Evolutionary conservation across 2,797 vertebrate genomes (phyloP), one percentile per base, ranked within the genome.

Genomic region (Pseudomugil tenellus): DNA sequence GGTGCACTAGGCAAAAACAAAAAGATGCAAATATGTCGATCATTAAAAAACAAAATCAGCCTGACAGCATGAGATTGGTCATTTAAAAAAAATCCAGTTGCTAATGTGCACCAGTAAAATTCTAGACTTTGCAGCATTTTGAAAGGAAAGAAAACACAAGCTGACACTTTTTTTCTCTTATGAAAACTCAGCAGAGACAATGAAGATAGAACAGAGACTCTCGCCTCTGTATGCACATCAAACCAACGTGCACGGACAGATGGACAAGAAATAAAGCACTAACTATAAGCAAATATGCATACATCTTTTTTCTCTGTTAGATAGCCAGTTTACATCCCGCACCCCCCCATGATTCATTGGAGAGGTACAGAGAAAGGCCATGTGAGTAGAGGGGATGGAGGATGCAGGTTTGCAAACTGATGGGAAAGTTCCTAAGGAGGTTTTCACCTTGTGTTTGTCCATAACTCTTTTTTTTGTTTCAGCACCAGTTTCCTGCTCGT

Each of bases 1-100:
- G 84, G 77, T 87, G 87, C 77, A 89, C 81, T 84, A 77, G 69
- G 73, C 80, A 72, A 85, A 93, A 88, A 68, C 14, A 79, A 86
- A 58, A 74, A 80, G 69, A 87, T 74, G 83, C 71, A 76, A 84
- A 91, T 16, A 52, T 74, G 78, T 79, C 23, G 72, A 63, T 72
- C n/a, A 58, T 81, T 65, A 71, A 70, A 88, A 77, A 64, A 41
- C 39, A 16, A 41, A 41, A 41, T 16, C 39, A 41, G 37, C 37
- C 37, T 39, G 37, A 81, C 63, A 76, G 49, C 62, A 75, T 19
- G 68, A 78, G 76, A 74, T 72, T 54, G 58, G 64, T 74, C 52
- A 13, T 67, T 21, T 68, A 68, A 68, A 67, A 69, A 32, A 86
- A 75, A 70, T 54, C 37, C 31, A 56, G 48, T 46, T 61, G 64